These are phyloP conservation scores for Galago senegalensis DNA, from an alignment of 2,797 vertebrate genomes.

Conservation along the genomic window DNA sequence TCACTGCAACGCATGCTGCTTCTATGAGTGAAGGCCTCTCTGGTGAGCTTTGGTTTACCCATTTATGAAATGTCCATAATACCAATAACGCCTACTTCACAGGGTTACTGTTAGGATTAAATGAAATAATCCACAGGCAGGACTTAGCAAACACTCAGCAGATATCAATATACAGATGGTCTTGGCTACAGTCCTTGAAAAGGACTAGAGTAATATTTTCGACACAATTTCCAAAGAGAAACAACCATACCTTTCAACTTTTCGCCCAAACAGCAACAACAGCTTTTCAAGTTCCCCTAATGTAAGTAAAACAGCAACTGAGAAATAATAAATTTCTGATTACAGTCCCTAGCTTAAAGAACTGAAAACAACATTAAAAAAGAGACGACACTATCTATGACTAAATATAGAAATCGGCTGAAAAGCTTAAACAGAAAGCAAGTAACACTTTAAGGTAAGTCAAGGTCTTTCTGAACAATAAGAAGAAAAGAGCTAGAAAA, in stretches of 20 bases:
- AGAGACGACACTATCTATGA: not conserved
- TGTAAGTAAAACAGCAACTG: conserved; percentile 43
- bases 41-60: not conserved
- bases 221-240: conserved; percentile 26
- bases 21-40: not conserved
- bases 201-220: not conserved
- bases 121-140: not conserved
- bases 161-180: not conserved
- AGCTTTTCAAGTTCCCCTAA: conserved; percentile 23
- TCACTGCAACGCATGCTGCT: rapidly evolving
- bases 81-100: not conserved
- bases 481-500: conserved; percentile 5
- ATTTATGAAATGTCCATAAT: not conserved
- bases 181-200: not conserved
- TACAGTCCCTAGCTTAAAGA: not conserved
- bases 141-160: not conserved
- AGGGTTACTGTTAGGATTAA: not conserved
- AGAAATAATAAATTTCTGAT: conserved; percentile 34
- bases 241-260: conserved; percentile 28
- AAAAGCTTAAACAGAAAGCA: conserved; percentile 41
- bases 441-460: conserved; percentile 44
- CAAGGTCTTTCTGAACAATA: conserved; percentile 48
- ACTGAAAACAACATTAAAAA: not conserved
- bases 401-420: not conserved
- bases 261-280: conserved; percentile 36